Percentiles rank a stretch among this genome's conserved stretches.
phyloP scores from a whole-genome alignment of 64 coral and sea anemone species.

The Trachythela sp. region DNA sequence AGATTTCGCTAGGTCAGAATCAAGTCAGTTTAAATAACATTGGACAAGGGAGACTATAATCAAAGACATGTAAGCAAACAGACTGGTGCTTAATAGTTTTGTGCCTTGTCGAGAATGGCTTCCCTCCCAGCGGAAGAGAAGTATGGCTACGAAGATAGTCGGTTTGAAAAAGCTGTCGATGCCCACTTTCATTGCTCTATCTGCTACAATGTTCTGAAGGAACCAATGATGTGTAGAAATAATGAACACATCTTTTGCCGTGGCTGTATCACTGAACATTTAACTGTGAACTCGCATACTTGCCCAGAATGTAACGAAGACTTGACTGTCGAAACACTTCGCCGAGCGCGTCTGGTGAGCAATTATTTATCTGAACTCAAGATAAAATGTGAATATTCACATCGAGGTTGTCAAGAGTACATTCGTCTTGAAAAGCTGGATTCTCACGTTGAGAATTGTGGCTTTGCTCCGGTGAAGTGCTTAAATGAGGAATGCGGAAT shows the following conservation, averaged over 20 bases:
- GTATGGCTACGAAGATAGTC: not conserved
- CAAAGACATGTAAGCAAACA: too few relatives aligned
- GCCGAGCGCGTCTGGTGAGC: not conserved
- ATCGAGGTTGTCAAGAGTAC: not conserved
- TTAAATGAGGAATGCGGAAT: not conserved
- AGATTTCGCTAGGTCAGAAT: too few relatives aligned
- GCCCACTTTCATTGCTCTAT: not conserved
- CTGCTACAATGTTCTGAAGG: conserved; percentile 6
- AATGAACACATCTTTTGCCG: not conserved
- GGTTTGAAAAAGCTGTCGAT: not conserved
- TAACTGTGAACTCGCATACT: not conserved
- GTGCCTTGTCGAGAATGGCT: not conserved
- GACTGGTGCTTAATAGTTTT: too few relatives aligned
- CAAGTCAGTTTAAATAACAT: too few relatives aligned
- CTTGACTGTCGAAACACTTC: not conserved
- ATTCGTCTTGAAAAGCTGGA: not conserved
- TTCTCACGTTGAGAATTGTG: not conserved
- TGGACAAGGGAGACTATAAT: too few relatives aligned
- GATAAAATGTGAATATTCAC: not conserved
- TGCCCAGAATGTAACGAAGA: conserved; percentile 6
- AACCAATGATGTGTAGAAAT: conserved; percentile 7
- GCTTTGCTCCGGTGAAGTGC: not conserved
- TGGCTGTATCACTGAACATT: not conserved
- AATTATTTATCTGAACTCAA: not conserved
- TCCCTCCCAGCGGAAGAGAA: not conserved